These are phyloP conservation scores for Dysmachus trigonus DNA, from an alignment of 2,888 invertebrate genomes.

Conservation along the genomic window DNA sequence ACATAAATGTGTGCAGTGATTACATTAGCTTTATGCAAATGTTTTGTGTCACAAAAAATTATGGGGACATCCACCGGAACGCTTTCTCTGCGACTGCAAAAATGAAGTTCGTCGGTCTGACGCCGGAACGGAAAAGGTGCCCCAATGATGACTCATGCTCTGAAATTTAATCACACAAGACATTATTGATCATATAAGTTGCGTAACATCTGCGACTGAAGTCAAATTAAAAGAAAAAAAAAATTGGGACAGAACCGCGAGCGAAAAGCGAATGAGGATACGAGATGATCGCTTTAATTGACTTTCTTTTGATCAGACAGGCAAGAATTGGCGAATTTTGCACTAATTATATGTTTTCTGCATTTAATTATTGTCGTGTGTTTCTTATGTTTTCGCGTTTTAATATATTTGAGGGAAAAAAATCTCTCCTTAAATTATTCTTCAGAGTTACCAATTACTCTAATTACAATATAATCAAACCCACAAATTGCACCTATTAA, in stretches of 20 bases:
- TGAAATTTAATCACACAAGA: neutral
- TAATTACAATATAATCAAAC: too few species aligned
- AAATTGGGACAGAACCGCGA: neutral
- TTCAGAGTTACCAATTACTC: too few species aligned
- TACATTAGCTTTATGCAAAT: conserved; percentile 20
- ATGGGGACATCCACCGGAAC: conserved; percentile 31
- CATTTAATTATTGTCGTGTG: neutral
- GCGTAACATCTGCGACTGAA: neutral
- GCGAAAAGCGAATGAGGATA: neutral
- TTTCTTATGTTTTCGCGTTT: neutral
- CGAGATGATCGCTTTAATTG: neutral
- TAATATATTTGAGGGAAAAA: too few species aligned
- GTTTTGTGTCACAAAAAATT: neutral
- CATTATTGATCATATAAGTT: neutral
- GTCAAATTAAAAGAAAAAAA: neutral
- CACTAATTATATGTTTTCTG: neutral
- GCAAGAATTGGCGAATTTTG: neutral
- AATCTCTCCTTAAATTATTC: too few species aligned
- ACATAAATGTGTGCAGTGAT: conserved; percentile 18
- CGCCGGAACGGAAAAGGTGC: conserved; percentile 4
- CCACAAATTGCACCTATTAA: too few species aligned
- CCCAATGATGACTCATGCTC: conserved; percentile 16
- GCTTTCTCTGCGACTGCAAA: conserved; percentile 5
- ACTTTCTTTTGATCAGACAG: neutral
- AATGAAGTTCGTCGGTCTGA: neutral